Evolutionary conservation across 2,888 invertebrate genomes (phyloP), one percentile per base, ranked within the genome.

Genomic region (Belgica antarctica): DNA sequence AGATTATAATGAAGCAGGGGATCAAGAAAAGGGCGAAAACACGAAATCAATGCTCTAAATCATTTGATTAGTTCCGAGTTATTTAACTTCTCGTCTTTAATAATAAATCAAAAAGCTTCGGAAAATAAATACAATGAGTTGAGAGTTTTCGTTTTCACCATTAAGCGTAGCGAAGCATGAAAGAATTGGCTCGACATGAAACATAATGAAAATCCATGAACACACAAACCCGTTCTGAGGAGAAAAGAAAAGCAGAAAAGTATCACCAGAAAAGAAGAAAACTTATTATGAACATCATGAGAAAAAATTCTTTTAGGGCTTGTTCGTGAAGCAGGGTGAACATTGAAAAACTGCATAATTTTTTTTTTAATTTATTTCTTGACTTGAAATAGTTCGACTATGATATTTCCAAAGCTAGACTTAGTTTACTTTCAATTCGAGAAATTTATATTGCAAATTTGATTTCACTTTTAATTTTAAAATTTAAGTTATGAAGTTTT

Each of bases 51-150:
- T 61, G 59, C 61, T 19, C 41, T 70, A 70, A 70, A 70, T 70
- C 70, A 70, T 61, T 61, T 36, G 27, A 70, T 70, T 70, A 70
- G 61, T 70, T 70, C 70, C 70, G 61, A 61, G 70, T 70, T 70
- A 70, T 70, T 70, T 70, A 70, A 70, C 61, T 61, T 70, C 61
- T 24, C 61, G 22, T 59, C 57, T 31, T 24, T 17, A 69, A 34
- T 69, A 69, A 69, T 69, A 69, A 69, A 69, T 69, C 69, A 69
- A 69, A 69, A 47, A 19, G 24, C 27, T 17, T 52, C 52, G 25
- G 47, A 47, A 69, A 28, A 15, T 28, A 17, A 28, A 69, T 15
- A 69, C 68, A 57, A 69, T 57, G 36, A 69, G 24, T 25, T 22
- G 65, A 36, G 57, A 17, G 5, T 17, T 57, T 59, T 12, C 27